Conservation (phyloP, 2,797 vertebrate species). For the Carduelis carduelis region DNA sequence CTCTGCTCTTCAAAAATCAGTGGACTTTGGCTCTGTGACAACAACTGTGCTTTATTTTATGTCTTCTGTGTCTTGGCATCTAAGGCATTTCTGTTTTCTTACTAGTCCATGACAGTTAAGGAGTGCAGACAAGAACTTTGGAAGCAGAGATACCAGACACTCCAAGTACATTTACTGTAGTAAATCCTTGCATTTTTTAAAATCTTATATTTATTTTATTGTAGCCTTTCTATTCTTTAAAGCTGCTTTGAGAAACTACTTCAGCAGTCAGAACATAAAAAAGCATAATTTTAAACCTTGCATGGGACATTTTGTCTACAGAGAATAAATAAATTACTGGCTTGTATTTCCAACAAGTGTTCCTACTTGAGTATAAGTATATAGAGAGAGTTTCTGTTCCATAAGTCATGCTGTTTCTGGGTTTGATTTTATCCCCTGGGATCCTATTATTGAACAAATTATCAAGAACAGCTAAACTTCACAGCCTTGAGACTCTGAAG, state of each 20-base stretch:
- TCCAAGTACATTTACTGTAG: not conserved
- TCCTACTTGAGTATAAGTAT: not conserved
- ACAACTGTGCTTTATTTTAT: not conserved
- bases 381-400: not conserved
- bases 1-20: not conserved
- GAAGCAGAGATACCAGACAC: not conserved
- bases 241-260: conserved; percentile 26
- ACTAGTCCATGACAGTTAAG: not conserved
- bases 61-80: not conserved
- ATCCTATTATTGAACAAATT: conserved; percentile 8
- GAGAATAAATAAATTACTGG: not conserved
- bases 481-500: not conserved
- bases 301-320: not conserved
- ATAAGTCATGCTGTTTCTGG: not conserved
- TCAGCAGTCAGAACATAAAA: not conserved
- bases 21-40: not conserved
- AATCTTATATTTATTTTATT: not conserved
- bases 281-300: not conserved
- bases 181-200: conserved; percentile 16
- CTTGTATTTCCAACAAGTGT: not conserved
- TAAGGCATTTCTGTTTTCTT: not conserved
- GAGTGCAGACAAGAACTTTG: not conserved
- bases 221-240: not conserved
- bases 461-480: not conserved
- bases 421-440: not conserved